Conservation (phyloP, 2,113 vertebrate species). For the Rostratula benghalensis region DNA sequence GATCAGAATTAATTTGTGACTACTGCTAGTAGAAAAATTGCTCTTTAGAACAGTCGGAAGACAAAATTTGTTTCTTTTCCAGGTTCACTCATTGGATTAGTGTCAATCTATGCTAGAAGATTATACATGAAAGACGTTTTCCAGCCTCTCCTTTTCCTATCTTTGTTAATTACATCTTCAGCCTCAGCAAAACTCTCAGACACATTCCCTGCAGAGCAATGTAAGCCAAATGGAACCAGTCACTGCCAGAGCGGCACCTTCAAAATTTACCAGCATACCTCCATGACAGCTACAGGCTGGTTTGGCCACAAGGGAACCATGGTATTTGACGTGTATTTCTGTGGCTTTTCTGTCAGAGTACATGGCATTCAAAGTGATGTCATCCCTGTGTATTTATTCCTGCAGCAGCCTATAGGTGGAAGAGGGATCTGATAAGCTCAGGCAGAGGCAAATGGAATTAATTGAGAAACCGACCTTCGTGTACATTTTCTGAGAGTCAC, state of each 20-base stretch:
- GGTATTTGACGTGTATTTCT: not conserved
- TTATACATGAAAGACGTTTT: not conserved
- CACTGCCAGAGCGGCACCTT: not conserved
- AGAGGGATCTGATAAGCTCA: not conserved
- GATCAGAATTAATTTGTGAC: not conserved
- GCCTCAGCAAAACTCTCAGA: not conserved
- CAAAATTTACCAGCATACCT: not conserved
- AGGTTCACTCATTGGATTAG: not conserved
- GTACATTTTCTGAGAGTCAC: not conserved
- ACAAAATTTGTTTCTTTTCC: not conserved
- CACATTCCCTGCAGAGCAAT: not conserved
- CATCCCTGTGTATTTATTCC: not conserved
- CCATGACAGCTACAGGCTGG: not conserved
- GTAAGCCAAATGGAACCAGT: not conserved
- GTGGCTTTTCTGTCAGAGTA: not conserved
- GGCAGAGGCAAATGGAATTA: not conserved
- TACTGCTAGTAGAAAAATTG: not conserved
- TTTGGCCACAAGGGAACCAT: not conserved
- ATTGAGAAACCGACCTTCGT: not conserved
- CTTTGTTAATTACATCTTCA: not conserved
- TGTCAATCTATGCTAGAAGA: not conserved
- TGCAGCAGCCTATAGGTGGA: not conserved
- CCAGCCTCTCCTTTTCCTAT: not conserved
- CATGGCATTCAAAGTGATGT: not conserved
- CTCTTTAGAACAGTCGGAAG: not conserved